Conservation (phyloP, 2,113 vertebrate species). For the Pterophyllum scalare region DNA sequence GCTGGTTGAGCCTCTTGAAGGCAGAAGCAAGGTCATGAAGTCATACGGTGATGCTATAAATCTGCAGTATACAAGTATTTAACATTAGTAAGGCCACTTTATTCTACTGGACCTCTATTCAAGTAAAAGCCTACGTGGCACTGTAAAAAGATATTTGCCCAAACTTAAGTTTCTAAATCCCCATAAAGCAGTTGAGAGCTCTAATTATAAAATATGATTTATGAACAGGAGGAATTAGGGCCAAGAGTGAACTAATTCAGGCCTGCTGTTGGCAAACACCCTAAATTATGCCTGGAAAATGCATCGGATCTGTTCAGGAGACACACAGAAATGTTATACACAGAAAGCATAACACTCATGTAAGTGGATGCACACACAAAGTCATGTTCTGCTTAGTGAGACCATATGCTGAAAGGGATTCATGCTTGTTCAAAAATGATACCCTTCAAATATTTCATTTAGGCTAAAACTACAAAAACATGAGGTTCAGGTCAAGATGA, state of each 20-base stretch:
- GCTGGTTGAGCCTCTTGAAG: constrained; percentile 59
- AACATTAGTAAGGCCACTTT: constrained; percentile 36
- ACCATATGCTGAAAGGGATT: background rate
- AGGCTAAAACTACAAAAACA: background rate
- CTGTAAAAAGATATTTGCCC: constrained; percentile 10
- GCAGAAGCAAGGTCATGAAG: constrained; percentile 62
- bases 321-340: constrained; percentile 31
- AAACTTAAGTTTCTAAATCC: constrained; percentile 43
- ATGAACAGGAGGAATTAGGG: constrained; percentile 66
- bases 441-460: background rate
- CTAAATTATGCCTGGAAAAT: constrained; percentile 65
- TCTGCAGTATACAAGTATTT: constrained; percentile 42
- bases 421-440: constrained; percentile 4
- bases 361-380: constrained; percentile 22
- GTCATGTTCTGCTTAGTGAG: constrained; percentile 24
- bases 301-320: constrained; percentile 47
- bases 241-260: constrained; percentile 69
- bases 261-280: constrained; percentile 65
- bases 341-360: constrained; percentile 12
- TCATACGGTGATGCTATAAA: constrained; percentile 62
- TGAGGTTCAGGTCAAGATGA: constrained; percentile 17
- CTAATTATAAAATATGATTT: constrained; percentile 70
- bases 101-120: constrained; percentile 27
- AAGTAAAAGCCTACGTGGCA: constrained; percentile 11
- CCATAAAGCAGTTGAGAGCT: constrained; percentile 51